Base-by-base conservation (phyloP, 1,140 invertebrate genomes). In the Hypothenemus hampei region DNA sequence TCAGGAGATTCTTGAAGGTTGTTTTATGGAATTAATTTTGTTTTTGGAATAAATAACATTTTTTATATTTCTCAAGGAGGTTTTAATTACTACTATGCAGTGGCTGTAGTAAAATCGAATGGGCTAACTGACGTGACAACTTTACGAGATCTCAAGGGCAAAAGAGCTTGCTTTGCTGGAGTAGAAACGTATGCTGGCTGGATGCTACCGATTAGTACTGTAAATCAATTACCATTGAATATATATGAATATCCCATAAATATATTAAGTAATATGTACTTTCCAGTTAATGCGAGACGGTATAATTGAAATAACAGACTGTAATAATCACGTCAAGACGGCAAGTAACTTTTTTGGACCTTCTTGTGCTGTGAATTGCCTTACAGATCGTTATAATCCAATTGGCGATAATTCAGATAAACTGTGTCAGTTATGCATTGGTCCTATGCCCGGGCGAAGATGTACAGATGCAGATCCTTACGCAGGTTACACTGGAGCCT, bases 271-370 rank as follows among this genome's bases (percentile, higher is more conserved):
- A 3, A 31, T 3, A 31, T 31, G 26, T 31, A n/a, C n/a, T n/a
- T n/a, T n/a, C n/a, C 68, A 91, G 83, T 69, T 97, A 16, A 91
- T 96, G 81, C 79, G 82, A 65, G 72, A 84, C 54, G 87, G 86
- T 19, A 83, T 82, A 23, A 80, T 93, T 74, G 83, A 89, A 68
- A 80, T 93, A 26, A 82, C 89, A 21, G 90, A 93, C 69, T 98
- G 95, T 66, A 98, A 98, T 64, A 97, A 97, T 74, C 89, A 97
- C 69, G 90, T 98, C 0, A 95, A 97, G 72, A 89, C 91, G 3
- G 87, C 92, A 0, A 88, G 89, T 7, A 81, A 86, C 55, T 97
- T 83, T 69, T 98, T 98, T 70, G 86, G 88, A 3, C 79, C 82
- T 40, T 94, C 93, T 41, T 98, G 95, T 76, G 91, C 94, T 15